Conservation (phyloP, 2,113 vertebrate species). For the Prionailurus bengalensis region DNA sequence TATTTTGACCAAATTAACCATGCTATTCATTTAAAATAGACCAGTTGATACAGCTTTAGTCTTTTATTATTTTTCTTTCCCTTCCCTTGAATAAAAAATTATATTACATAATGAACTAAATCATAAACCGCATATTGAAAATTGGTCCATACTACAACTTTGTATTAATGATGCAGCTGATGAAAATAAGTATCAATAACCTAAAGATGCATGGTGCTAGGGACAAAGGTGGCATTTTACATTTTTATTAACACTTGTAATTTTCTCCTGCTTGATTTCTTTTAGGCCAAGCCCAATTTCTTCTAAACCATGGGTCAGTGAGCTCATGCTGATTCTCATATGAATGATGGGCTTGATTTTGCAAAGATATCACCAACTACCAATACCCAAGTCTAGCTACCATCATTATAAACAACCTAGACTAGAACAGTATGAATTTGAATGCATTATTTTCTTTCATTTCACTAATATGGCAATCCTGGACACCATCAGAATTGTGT, state of each 20-base stretch:
- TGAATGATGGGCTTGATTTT: constrained; percentile 74
- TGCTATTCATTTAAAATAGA: constrained; percentile 52
- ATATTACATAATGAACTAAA: constrained; percentile 60
- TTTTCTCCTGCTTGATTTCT: constrained; percentile 82
- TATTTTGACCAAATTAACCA: constrained; percentile 62
- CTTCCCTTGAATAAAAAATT: constrained; percentile 44
- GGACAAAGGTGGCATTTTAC: constrained; percentile 83
- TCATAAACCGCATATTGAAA: constrained; percentile 62
- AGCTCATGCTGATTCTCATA: constrained; percentile 75
- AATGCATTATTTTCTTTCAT: constrained; percentile 49
- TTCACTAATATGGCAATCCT: constrained; percentile 15
- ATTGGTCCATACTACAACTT: constrained; percentile 32
- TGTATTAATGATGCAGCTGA: constrained; percentile 77
- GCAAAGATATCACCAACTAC: constrained; percentile 43
- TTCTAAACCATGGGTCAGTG: constrained; percentile 82
- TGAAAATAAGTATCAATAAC: constrained; percentile 76
- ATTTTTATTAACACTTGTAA: constrained; percentile 84
- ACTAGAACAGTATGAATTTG: background rate
- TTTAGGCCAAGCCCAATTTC: constrained; percentile 82
- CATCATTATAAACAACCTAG: constrained; percentile 51
- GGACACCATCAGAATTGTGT: background rate
- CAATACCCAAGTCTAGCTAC: constrained; percentile 52
- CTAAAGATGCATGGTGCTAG: constrained; percentile 67
- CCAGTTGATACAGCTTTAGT: background rate
- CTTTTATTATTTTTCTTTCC: constrained; percentile 55